Base-by-base conservation (phyloP, 1,140 invertebrate species). In the Acromyrmex echinatior region DNA sequence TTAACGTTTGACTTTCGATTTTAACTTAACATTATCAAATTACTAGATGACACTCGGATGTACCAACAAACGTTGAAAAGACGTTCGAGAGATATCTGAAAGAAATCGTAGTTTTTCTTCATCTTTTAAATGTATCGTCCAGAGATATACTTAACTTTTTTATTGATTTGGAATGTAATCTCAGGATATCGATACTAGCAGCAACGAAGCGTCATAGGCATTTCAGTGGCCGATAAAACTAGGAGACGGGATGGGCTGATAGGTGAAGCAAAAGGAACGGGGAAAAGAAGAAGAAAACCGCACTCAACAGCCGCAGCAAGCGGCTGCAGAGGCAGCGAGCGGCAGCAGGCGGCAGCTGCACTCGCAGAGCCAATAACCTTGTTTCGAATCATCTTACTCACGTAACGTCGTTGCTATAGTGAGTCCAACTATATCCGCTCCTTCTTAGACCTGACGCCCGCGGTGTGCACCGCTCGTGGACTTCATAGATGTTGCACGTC, bases 301-400 rank as follows among this genome's bases (percentile, higher is more conserved):
- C 31, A 86, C 65, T 76, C 70, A 85, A 81, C 87, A 90, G 89
- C 92, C 91, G 92, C 92, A 93, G 92, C 92, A 70, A 76, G 21
- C 21, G 21, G 21, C 21, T 21, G 21, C 78, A 86, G 77, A 76
- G 87, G 89, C 79, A 62, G 62, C 87, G 86, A 86, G 53, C 58
- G 65, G 77, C 63, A 68, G 79, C 80, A 86, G 90, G 84, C 89
- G 89, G 91, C 93, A 93, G 93, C 93, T 94, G 92, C 93, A 68
- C 86, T 86, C 85, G 70, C 78, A 84, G 84, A 92, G 92, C 91
- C 92, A 93, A 93, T 93, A 93, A 92, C 92, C 92, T 93, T 92
- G 92, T 92, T 93, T 93, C 92, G 88, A 93, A 92, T 93, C 91
- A 93, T 93, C 92, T 91, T 93, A 93, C 92, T 92, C 92, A 87